A percentile compares a stretch with the other conserved stretches of the same genome.
These are phyloP conservation scores for Protodeltote pygarga DNA, from an alignment of 2,888 invertebrate species.

Conservation along the genomic window DNA sequence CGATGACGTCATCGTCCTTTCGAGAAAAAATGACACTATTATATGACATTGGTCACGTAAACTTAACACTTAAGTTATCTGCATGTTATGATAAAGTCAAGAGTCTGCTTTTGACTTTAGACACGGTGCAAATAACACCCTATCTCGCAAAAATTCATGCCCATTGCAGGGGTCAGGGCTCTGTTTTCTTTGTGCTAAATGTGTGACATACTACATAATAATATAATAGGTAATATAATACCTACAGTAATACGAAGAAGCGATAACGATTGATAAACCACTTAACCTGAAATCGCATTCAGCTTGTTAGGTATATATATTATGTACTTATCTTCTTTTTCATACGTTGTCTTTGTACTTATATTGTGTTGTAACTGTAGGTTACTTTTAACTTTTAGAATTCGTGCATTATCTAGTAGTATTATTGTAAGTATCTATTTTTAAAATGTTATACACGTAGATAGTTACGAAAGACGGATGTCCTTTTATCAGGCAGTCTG, in stretches of 20 bases:
- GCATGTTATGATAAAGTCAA: no score
- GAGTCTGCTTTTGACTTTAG: neutral
- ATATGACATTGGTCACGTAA: slow-evolving; percentile 8
- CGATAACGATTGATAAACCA: neutral
- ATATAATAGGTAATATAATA: no score
- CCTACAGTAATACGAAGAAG: no score
- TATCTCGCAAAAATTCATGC: neutral
- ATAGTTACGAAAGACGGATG: slow-evolving; percentile 60
- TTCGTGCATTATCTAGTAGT: slow-evolving; percentile 9
- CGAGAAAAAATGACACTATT: slow-evolving; percentile 10
- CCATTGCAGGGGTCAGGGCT: neutral
- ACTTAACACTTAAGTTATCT: neutral
- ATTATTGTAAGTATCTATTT: slow-evolving; percentile 47
- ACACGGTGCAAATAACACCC: neutral
- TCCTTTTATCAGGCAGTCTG: slow-evolving; percentile 66
- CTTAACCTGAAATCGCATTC: neutral
- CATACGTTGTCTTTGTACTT: no score
- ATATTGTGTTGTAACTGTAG: no score
- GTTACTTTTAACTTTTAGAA: no score
- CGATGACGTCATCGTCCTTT: slow-evolving; percentile 53
- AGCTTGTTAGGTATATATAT: neutral
- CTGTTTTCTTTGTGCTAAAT: neutral
- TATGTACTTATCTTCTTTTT: no score
- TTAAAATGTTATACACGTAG: slow-evolving; percentile 43
- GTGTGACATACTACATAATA: neutral